These are phyloP conservation scores for Erebia ligea DNA, from an alignment of 2,888 invertebrate species.

Conservation along the genomic window DNA sequence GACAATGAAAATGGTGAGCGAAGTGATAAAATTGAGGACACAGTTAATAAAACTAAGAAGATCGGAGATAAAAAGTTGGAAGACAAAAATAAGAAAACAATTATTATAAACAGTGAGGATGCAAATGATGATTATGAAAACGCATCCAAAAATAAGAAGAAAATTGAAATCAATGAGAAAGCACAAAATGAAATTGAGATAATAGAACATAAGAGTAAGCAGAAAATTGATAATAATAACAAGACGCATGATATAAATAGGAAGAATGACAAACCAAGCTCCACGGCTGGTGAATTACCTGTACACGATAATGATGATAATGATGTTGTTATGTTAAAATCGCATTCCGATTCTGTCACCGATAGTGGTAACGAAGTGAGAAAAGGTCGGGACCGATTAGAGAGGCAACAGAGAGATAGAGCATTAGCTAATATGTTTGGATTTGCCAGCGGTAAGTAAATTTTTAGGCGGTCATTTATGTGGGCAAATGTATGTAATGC, in stretches of 20 bases:
- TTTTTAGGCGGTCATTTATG: not conserved
- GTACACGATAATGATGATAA: conserved; percentile 24
- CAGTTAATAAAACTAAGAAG: not conserved
- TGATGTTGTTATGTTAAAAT: conserved; percentile 53
- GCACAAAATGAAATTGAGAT: not conserved
- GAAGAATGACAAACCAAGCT: not conserved
- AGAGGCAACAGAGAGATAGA: conserved; percentile 53
- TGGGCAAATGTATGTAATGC: not conserved
- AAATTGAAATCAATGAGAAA: too few species aligned
- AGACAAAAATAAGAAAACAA: not conserved
- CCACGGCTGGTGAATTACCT: not conserved
- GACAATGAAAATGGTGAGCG: conserved; percentile 8
- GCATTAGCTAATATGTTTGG: conserved; percentile 68
- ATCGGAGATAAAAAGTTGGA: not conserved
- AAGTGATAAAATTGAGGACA: not conserved
- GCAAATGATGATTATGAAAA: not conserved
- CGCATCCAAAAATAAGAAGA: not conserved
- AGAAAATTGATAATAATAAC: conserved; percentile 11
- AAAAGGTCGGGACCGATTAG: conserved; percentile 26
- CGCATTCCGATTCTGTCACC: conserved; percentile 57
- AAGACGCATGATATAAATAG: not conserved
- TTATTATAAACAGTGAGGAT: not conserved
- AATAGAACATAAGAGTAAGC: not conserved
- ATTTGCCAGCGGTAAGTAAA: conserved; percentile 70
- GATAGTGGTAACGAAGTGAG: conserved; percentile 32